A percentile compares a stretch with the other conserved stretches of the same genome.
phyloP scores from a whole-genome alignment of 2,113 vertebrate genomes.

The Turdus rufiventris region DNA sequence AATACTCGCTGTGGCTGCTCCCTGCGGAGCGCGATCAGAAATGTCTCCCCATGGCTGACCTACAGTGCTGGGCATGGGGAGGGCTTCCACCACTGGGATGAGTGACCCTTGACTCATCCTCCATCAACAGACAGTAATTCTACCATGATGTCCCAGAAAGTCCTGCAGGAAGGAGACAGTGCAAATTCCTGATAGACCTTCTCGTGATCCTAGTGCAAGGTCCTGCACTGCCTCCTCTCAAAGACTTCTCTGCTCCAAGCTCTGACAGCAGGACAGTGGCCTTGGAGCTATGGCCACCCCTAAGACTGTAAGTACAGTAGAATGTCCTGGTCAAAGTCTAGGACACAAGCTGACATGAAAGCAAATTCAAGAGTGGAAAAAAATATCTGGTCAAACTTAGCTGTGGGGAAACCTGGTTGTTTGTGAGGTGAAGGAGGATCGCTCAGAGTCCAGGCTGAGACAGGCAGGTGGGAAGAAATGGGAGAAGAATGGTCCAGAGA shows the following conservation, averaged over 20 bases:
- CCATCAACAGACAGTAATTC: not conserved
- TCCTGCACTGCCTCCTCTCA: not conserved
- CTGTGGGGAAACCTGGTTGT: not conserved
- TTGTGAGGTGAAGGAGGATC: not conserved
- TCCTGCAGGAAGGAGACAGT: not conserved
- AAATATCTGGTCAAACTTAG: not conserved
- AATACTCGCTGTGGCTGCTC: not conserved
- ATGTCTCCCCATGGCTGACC: not conserved
- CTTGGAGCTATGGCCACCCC: not conserved
- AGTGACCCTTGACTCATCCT: not conserved
- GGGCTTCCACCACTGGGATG: not conserved
- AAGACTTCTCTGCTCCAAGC: not conserved
- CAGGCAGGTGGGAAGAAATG: not conserved
- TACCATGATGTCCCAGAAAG: not conserved
- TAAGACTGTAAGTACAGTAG: not conserved
- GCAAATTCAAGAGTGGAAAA: not conserved
- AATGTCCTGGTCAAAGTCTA: accelerated
- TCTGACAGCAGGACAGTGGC: not conserved
- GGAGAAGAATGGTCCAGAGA: not conserved
- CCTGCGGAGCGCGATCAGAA: accelerated
- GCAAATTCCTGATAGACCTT: not conserved
- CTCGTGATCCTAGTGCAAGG: not conserved
- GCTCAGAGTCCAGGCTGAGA: not conserved
- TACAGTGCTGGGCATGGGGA: accelerated
- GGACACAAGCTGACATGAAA: not conserved